A percentile compares a stretch with the other conserved stretches of the same genome.
phyloP scores from a whole-genome alignment of 2,113 vertebrate genomes.

The Megatriorchis doriae region DNA sequence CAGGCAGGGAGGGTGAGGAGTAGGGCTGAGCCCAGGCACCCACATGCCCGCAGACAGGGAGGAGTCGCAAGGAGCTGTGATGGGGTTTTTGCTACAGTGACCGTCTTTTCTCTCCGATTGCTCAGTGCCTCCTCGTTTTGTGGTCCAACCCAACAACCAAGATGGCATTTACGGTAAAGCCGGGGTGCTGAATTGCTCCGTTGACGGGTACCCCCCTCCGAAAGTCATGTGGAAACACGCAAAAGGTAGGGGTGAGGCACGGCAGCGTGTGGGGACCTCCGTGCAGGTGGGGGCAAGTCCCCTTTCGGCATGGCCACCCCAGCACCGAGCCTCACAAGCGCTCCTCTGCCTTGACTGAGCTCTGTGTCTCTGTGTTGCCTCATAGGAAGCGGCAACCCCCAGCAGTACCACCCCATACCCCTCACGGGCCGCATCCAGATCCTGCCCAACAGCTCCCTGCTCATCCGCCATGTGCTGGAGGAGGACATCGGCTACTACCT shows the following conservation, averaged over 20 bases:
- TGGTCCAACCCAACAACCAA: conserved; percentile 98
- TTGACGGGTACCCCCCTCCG: conserved; percentile 94
- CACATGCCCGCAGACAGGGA: fast-evolving
- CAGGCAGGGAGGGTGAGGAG: neutral
- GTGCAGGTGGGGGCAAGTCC: neutral
- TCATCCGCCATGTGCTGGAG: conserved; percentile 95
- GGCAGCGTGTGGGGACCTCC: fast-evolving
- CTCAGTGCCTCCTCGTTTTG: conserved; percentile 93
- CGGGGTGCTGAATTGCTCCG: conserved; percentile 94
- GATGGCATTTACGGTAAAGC: conserved; percentile 97
- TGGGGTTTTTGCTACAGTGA: neutral
- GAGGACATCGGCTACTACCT: conserved; percentile 98
- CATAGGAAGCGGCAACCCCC: conserved; percentile 91
- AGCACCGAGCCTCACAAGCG: fast-evolving
- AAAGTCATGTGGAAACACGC: conserved; percentile 99
- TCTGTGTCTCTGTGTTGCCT: neutral
- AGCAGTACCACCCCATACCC: conserved; percentile 96
- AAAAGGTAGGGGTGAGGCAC: conserved; percentile 74
- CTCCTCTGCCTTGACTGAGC: neutral
- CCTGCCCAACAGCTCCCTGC: conserved; percentile 92
- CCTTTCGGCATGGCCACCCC: fast-evolving
- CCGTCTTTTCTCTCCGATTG: neutral
- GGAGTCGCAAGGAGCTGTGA: fast-evolving
- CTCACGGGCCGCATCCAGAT: conserved; percentile 97
- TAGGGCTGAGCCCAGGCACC: neutral